phyloP scores from a whole-genome alignment of 2,113 vertebrate genomes.

The Sander vitreus region DNA sequence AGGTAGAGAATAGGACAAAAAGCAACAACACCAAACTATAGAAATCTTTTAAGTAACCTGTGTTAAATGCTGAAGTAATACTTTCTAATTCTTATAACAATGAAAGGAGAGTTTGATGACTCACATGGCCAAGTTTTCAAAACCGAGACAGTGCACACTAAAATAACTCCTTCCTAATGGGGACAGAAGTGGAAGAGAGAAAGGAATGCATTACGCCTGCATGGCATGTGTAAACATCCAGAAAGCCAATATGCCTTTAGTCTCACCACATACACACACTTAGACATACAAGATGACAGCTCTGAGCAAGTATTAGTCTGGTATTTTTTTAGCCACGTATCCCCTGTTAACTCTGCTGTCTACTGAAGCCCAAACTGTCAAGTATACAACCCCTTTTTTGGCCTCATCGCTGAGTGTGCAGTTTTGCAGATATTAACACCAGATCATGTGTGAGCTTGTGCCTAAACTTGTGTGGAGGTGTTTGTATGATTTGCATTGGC shows the following conservation, averaged over 20 bases:
- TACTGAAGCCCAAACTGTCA: slow-evolving; percentile 24
- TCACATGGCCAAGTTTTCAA: slow-evolving; percentile 43
- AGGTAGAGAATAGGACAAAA: neutral
- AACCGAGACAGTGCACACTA: slow-evolving; percentile 25
- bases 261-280: slow-evolving; percentile 32
- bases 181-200: slow-evolving; percentile 62
- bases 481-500: slow-evolving; percentile 32
- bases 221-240: slow-evolving; percentile 76
- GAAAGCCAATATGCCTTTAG: slow-evolving; percentile 66
- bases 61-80: neutral
- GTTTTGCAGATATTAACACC: slow-evolving; percentile 25
- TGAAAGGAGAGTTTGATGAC: slow-evolving; percentile 3
- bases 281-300: slow-evolving; percentile 50
- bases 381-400: slow-evolving; percentile 5
- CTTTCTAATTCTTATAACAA: slow-evolving; percentile 10
- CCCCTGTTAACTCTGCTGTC: slow-evolving; percentile 36
- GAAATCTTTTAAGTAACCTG: neutral
- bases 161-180: slow-evolving; percentile 60
- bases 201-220: slow-evolving; percentile 73
- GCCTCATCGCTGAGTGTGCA: slow-evolving; percentile 38
- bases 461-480: slow-evolving; percentile 34
- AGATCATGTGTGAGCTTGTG: slow-evolving; percentile 6
- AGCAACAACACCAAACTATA: neutral
- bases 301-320: slow-evolving; percentile 59
- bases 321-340: slow-evolving; percentile 34